Percentiles rank a stretch among this genome's conserved stretches.
Evolutionary conservation across 2,113 vertebrate genomes (phyloP).

Genomic region (Hippocampus zosterae): DNA sequence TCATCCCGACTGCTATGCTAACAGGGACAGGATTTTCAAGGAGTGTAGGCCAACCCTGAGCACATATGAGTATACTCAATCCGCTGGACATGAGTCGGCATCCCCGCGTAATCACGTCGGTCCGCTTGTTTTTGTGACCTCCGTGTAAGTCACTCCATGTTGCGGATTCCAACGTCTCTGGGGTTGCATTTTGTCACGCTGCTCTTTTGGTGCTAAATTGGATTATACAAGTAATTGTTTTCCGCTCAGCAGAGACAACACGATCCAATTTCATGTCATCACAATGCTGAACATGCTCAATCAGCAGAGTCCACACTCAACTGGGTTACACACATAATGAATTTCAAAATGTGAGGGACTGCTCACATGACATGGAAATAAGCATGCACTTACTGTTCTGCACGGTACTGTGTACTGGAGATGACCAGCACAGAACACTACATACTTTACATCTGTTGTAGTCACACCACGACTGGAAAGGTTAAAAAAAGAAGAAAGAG

Average conservation of each 20-base stretch:
- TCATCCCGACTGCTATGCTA: slow-evolving; percentile 45
- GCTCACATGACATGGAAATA: background rate
- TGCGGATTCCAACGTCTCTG: slow-evolving; percentile 43
- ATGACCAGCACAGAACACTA: background rate
- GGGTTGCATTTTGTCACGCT: slow-evolving; percentile 30
- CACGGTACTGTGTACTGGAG: background rate
- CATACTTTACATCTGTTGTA: too few species aligned
- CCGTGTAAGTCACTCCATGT: slow-evolving; percentile 43
- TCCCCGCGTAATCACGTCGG: slow-evolving; percentile 50
- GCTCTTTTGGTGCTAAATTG: slow-evolving; percentile 40
- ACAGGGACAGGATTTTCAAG: slow-evolving; percentile 49
- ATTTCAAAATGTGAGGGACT: background rate
- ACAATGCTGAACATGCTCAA: background rate
- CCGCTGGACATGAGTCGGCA: slow-evolving; percentile 30
- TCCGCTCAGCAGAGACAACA: slow-evolving; percentile 27
- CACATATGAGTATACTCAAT: slow-evolving; percentile 13
- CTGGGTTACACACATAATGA: background rate
- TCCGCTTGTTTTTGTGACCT: slow-evolving; percentile 60
- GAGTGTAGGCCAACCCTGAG: slow-evolving; percentile 41
- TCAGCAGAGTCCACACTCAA: background rate
- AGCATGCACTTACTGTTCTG: background rate
- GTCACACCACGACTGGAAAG: too few species aligned
- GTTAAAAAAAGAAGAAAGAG: too few species aligned
- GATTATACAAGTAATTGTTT: slow-evolving; percentile 48
- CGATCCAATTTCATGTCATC: slow-evolving; percentile 24